These are phyloP conservation scores for Drosophila quinaria DNA, from an alignment of 2,888 invertebrate species.

Conservation along the genomic window DNA sequence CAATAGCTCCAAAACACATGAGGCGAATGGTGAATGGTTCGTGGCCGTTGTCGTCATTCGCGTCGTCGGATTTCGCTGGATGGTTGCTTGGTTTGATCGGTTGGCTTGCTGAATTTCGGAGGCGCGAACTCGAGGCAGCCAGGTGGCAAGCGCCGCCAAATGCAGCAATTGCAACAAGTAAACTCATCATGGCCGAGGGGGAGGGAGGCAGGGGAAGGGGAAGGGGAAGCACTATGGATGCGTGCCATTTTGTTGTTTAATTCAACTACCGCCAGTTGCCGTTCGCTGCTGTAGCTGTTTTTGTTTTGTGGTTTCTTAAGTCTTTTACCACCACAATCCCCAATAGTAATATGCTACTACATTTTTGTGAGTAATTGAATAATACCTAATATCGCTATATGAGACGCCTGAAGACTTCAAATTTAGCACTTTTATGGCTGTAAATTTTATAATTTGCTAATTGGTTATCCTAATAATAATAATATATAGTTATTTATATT, in stretches of 20 bases:
- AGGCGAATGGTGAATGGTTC: slow-evolving; percentile 74
- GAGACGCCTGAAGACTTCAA: slow-evolving; percentile 26
- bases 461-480: slow-evolving; percentile 1
- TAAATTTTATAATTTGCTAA: slow-evolving; percentile 22
- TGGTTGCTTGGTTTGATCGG: slow-evolving; percentile 36
- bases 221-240: slow-evolving; percentile 67
- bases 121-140: slow-evolving; percentile 78
- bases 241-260: slow-evolving; percentile 78
- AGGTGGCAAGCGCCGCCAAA: slow-evolving; percentile 75
- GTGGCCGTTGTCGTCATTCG: slow-evolving; percentile 42
- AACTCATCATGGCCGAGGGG: background rate
- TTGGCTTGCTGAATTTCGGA: slow-evolving; percentile 56
- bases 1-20: slow-evolving; percentile 72
- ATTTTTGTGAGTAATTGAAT: slow-evolving; percentile 69
- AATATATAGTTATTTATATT: no score
- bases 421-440: slow-evolving; percentile 27
- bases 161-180: slow-evolving; percentile 72
- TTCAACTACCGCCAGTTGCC: slow-evolving; percentile 74
- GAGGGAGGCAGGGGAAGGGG: background rate
- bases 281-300: slow-evolving; percentile 9
- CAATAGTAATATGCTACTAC: slow-evolving; percentile 40
- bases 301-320: slow-evolving; percentile 58
- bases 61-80: slow-evolving; percentile 35
- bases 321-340: slow-evolving; percentile 54
- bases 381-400: slow-evolving; percentile 51